phyloP scores from a whole-genome alignment of 2,797 vertebrate species.

The Tragelaphus eurycerus region DNA sequence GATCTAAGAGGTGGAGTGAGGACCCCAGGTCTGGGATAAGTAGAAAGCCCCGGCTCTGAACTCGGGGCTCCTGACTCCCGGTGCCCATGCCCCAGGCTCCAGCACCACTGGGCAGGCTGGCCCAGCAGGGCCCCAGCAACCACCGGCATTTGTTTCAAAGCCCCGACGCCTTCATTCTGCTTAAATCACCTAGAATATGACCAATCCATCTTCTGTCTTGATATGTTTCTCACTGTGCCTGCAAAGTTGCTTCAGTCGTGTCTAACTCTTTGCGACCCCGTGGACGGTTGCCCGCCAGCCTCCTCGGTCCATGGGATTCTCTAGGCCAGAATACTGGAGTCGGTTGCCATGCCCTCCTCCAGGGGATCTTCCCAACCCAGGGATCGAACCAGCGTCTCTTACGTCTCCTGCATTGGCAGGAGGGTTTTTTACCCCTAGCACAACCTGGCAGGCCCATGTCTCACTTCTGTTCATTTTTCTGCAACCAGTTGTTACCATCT shows the following conservation, averaged over 20 bases:
- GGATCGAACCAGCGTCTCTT: not conserved
- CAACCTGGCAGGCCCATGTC: not conserved
- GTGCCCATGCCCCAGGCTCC: not conserved
- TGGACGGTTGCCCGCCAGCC: fast-evolving
- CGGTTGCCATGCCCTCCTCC: not conserved
- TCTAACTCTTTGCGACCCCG: not conserved
- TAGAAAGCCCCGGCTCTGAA: fast-evolving
- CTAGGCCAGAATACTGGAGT: not conserved
- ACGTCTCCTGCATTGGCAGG: not conserved
- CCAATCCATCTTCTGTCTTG: not conserved
- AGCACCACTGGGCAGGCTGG: not conserved
- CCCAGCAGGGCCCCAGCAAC: not conserved
- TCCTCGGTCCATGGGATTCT: not conserved
- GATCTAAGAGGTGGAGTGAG: not conserved
- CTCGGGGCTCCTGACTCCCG: fast-evolving
- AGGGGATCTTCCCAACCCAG: not conserved
- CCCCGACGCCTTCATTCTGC: not conserved
- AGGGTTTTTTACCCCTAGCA: not conserved
- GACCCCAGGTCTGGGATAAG: not conserved
- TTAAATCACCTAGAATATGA: not conserved
- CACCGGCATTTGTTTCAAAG: not conserved
- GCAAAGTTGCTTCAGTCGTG: not conserved
- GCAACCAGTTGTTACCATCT: not conserved
- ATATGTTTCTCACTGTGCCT: not conserved
- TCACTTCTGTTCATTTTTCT: not conserved